Percentiles rank a stretch among this genome's conserved stretches.
Evolutionary conservation across 2,113 vertebrate species (phyloP).

Genomic region (Procavia capensis): DNA sequence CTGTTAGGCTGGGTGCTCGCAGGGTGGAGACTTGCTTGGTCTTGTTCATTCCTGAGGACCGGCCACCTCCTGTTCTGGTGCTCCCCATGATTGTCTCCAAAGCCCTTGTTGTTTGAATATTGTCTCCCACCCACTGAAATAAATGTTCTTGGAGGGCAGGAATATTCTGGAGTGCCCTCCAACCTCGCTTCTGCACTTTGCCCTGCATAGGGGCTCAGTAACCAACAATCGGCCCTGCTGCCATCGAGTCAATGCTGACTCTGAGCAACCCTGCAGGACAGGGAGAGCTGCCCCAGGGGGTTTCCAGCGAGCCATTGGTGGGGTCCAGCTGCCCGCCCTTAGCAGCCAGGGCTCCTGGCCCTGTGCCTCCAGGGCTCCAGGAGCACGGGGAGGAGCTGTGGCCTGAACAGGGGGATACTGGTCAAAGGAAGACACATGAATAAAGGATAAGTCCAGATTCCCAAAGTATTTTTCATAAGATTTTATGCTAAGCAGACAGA

Average conservation of each 20-base stretch:
- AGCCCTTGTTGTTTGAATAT: not conserved
- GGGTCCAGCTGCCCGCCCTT: too few relatives aligned
- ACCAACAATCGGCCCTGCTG: too few relatives aligned
- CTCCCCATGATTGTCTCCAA: not conserved
- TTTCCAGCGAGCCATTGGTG: too few relatives aligned
- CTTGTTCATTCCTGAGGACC: not conserved
- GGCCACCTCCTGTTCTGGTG: not conserved
- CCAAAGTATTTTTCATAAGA: not conserved
- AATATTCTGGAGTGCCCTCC: not conserved
- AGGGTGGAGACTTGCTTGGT: not conserved
- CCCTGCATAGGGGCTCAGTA: not conserved
- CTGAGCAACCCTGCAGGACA: too few relatives aligned
- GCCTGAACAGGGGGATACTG: not conserved
- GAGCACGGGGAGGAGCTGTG: too few relatives aligned
- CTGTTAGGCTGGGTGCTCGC: not conserved
- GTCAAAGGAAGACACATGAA: not conserved
- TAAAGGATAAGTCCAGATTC: slow-evolving; percentile 3
- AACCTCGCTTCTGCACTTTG: not conserved
- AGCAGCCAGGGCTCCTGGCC: too few relatives aligned
- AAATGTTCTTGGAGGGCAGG: not conserved
- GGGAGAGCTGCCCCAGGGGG: too few relatives aligned
- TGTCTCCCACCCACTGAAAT: not conserved
- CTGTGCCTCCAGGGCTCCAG: too few relatives aligned
- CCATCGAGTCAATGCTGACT: too few relatives aligned
- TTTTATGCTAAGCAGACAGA: not conserved